A percentile compares a stretch with the other conserved stretches of the same genome.
phyloP scores from a whole-genome alignment of 2,797 vertebrate species.

The Petrocephalus sullivani region DNA sequence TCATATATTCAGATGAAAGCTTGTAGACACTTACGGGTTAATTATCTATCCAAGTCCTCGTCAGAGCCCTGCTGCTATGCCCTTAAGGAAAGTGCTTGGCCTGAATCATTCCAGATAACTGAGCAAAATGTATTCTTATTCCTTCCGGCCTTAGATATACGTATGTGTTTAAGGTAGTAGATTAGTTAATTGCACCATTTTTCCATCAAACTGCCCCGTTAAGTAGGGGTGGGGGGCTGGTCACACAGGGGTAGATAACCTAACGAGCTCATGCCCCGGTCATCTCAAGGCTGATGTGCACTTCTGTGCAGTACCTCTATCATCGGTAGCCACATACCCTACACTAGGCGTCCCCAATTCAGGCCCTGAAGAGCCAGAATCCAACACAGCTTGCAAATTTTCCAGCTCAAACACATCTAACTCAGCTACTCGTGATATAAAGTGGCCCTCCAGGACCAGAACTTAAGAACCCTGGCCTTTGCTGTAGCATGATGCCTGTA shows the following conservation, averaged over 20 bases:
- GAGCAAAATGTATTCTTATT: neutral
- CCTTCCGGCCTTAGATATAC: neutral
- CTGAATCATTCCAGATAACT: neutral
- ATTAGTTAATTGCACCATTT: neutral
- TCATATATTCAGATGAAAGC: neutral
- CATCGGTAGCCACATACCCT: neutral
- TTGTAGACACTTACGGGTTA: neutral
- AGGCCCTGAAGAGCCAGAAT: neutral
- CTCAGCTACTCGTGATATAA: neutral
- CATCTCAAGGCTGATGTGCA: neutral
- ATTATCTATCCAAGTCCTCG: neutral
- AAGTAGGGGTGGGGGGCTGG: neutral
- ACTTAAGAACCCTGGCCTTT: neutral
- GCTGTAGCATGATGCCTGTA: neutral
- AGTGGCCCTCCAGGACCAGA: neutral
- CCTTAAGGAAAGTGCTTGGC: neutral
- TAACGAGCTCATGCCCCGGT: neutral
- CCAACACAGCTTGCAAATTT: neutral
- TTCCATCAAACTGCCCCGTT: neutral
- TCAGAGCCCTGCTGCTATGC: neutral
- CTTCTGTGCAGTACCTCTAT: neutral
- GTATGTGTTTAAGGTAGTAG: neutral
- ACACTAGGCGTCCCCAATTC: neutral
- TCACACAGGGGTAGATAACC: neutral
- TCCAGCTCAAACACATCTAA: constrained; percentile 2